Conservation (phyloP, 2,888 invertebrate species). For the Acanthoscelides obtectus region DNA sequence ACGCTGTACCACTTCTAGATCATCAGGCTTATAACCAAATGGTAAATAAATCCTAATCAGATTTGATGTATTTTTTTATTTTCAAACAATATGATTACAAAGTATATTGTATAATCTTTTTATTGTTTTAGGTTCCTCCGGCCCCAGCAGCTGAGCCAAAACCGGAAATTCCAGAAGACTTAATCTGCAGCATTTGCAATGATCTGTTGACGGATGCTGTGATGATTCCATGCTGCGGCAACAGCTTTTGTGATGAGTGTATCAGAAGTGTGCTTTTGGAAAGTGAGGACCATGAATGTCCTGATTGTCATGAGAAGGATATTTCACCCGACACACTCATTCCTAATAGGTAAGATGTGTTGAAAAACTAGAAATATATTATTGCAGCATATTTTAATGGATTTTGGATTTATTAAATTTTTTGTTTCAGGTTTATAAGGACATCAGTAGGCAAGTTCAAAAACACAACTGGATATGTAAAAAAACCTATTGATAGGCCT, state of each 20-base stretch:
- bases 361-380: not conserved
- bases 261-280: conserved; percentile 83
- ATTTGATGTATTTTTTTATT: not conserved
- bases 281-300: conserved; percentile 93
- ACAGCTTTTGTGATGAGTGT: conserved; percentile 99
- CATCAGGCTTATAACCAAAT: conserved; percentile 74
- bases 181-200: conserved; percentile 88
- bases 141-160: conserved; percentile 55
- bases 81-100: too few relatives aligned
- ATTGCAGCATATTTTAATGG: too few relatives aligned
- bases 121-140: conserved; percentile 14
- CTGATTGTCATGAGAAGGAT: conserved; percentile 88
- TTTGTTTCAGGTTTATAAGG: conserved; percentile 65
- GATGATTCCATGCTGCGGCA: conserved; percentile 97
- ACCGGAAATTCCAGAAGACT: conserved; percentile 82
- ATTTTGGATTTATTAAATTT: conserved; percentile 12
- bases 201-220: conserved; percentile 93
- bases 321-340: conserved; percentile 90
- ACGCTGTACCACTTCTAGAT: conserved; percentile 84
- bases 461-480: conserved; percentile 86
- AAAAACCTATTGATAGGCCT: conserved; percentile 41
- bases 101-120: too few relatives aligned
- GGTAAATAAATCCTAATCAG: not conserved
- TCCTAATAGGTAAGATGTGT: conserved; percentile 58
- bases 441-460: conserved; percentile 86